Percentiles rank a stretch among this genome's conserved stretches.
Evolutionary conservation across 2,113 vertebrate genomes (phyloP).

Genomic region (Ceyx margarethae): DNA sequence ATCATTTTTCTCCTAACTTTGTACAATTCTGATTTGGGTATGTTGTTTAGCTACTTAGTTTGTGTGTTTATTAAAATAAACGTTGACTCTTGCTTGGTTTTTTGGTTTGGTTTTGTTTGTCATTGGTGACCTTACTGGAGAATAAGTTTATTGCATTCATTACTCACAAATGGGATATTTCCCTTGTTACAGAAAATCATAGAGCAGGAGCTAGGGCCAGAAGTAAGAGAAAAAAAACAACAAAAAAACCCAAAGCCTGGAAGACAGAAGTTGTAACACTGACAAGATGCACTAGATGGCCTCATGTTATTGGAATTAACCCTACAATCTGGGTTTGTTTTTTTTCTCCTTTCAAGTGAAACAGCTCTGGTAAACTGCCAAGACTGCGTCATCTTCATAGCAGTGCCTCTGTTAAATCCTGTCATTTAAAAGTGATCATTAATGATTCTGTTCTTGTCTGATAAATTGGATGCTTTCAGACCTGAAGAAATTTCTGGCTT

Average conservation of each 20-base stretch:
- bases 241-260: neutral
- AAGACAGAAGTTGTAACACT: neutral
- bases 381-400: neutral
- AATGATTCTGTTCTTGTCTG: neutral
- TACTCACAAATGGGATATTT: neutral
- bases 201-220: neutral
- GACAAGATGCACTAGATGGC: neutral
- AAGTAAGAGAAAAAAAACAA: neutral
- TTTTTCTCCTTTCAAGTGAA: neutral
- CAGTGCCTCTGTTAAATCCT: neutral
- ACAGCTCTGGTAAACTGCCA: neutral
- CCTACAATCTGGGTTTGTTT: neutral
- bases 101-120: too few species aligned
- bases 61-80: conserved; percentile 41
- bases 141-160: neutral
- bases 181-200: neutral
- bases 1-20: neutral
- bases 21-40: neutral
- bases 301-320: neutral
- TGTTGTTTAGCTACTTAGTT: neutral
- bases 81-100: rapidly evolving
- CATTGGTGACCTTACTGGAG: neutral
- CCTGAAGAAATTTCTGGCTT: neutral
- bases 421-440: neutral
- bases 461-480: neutral